Percentiles rank a stretch among this genome's conserved stretches.
Conservation (phyloP, 2,113 vertebrate species). For the Garra rufa region DNA sequence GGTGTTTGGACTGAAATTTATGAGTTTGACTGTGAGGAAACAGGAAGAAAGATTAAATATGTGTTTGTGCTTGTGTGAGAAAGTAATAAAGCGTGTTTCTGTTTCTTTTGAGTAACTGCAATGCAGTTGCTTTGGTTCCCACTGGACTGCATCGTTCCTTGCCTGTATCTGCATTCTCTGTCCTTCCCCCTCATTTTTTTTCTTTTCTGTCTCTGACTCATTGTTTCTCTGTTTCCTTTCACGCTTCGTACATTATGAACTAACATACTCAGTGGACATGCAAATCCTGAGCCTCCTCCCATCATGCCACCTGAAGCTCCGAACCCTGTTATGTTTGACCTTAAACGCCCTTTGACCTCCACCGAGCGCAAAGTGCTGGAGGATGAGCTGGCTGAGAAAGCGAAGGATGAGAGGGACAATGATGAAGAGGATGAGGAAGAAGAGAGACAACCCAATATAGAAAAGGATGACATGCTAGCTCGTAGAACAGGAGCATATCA, state of each 20-base stretch:
- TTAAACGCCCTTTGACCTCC: neutral
- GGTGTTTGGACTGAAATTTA: slow-evolving; percentile 8
- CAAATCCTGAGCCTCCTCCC: neutral
- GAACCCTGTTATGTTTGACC: slow-evolving; percentile 42
- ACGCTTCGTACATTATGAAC: slow-evolving; percentile 7
- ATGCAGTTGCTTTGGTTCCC: slow-evolving; percentile 13
- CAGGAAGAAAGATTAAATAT: neutral
- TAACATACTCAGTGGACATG: slow-evolving; percentile 41
- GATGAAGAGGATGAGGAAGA: slow-evolving; percentile 69
- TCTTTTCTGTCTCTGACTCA: slow-evolving; percentile 7
- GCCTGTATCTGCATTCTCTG: neutral
- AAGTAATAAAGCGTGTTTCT: slow-evolving; percentile 43
- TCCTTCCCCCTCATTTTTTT: neutral
- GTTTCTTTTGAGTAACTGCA: slow-evolving; percentile 1
- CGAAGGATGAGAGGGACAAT: slow-evolving; percentile 52
- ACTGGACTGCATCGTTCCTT: slow-evolving; percentile 35
- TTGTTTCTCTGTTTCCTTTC: slow-evolving; percentile 35
- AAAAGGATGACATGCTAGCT: slow-evolving; percentile 80
- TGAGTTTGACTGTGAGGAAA: neutral
- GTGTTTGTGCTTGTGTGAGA: slow-evolving; percentile 10
- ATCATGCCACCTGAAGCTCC: slow-evolving; percentile 29
- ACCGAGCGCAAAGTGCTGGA: slow-evolving; percentile 64
- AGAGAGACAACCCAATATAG: slow-evolving; percentile 67
- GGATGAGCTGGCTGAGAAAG: slow-evolving; percentile 64
- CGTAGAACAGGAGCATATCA: slow-evolving; percentile 72